phyloP scores from a whole-genome alignment of 2,888 invertebrate species.

The Coenonympha glycerion region DNA sequence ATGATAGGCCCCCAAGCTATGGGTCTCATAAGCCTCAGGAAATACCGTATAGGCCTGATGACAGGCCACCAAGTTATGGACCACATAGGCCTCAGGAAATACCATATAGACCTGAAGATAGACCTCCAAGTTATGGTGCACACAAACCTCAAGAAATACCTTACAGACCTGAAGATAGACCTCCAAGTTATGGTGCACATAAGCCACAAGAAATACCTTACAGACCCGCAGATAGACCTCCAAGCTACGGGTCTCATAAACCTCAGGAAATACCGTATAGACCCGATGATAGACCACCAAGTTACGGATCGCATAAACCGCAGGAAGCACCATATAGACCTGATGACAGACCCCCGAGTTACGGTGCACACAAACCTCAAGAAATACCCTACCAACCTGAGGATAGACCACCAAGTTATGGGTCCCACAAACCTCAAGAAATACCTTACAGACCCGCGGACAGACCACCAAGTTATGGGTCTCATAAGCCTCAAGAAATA shows the following conservation, averaged over 20 bases:
- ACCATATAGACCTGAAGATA: conserved; percentile 41
- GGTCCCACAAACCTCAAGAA: conserved; percentile 22
- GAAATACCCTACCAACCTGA: conserved; percentile 37
- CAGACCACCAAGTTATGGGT: conserved; percentile 41
- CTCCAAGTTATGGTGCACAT: conserved; percentile 35
- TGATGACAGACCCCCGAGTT: conserved; percentile 46
- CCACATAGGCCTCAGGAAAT: conserved; percentile 52
- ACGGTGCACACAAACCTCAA: conserved; percentile 23
- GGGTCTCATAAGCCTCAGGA: conserved; percentile 48
- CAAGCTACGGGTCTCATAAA: conserved; percentile 36
- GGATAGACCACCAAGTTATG: conserved; percentile 44
- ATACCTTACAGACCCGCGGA: conserved; percentile 43
- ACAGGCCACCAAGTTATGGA: conserved; percentile 30
- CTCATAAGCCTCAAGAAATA: conserved; percentile 50
- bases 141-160: conserved; percentile 55
- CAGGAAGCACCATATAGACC: conserved; percentile 52
- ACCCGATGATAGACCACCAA: conserved; percentile 51
- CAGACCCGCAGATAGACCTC: conserved; percentile 33
- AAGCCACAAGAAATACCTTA: conserved; percentile 55
- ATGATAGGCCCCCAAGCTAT: conserved; percentile 33
- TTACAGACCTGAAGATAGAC: conserved; percentile 36
- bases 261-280: conserved; percentile 25
- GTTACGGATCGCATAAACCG: conserved; percentile 42
- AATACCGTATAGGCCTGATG: conserved; percentile 44
- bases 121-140: conserved; percentile 30